phyloP scores from a whole-genome alignment of 2,113 vertebrate genomes.

The Hippocampus barbouri region DNA sequence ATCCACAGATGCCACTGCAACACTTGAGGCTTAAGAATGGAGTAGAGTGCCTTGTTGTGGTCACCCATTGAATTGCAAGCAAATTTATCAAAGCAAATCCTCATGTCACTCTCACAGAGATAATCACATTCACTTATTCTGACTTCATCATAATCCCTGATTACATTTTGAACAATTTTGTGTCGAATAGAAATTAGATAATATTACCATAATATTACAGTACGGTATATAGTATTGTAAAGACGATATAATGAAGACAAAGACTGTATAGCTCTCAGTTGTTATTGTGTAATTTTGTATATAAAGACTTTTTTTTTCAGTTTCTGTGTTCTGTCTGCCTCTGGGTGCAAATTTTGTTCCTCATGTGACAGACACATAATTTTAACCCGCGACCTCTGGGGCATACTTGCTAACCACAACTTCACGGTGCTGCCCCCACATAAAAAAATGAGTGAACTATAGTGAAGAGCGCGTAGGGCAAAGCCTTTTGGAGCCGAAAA shows the following conservation, averaged over 20 bases:
- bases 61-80: slow-evolving; percentile 38
- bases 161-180: background rate
- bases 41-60: slow-evolving; percentile 56
- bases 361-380: background rate
- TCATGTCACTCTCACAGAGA: background rate
- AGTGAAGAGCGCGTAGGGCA: background rate
- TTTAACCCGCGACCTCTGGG: background rate
- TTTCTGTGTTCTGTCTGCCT: too few relatives aligned
- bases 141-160: background rate
- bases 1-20: slow-evolving; percentile 41
- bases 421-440: background rate
- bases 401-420: background rate
- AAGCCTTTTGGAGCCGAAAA: slow-evolving; percentile 1
- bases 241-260: too few relatives aligned
- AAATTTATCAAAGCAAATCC: background rate
- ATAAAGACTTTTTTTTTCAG: too few relatives aligned
- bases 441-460: slow-evolving; percentile 1
- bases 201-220: too few relatives aligned
- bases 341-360: too few relatives aligned
- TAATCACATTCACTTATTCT: background rate
- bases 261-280: too few relatives aligned
- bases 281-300: too few relatives aligned
- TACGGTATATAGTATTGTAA: too few relatives aligned
- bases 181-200: background rate
- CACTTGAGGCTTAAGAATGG: slow-evolving; percentile 24